Evolutionary conservation across 2,113 vertebrate genomes (phyloP), one percentile per base, ranked within the genome.

Genomic region (Labeo rohita): DNA sequence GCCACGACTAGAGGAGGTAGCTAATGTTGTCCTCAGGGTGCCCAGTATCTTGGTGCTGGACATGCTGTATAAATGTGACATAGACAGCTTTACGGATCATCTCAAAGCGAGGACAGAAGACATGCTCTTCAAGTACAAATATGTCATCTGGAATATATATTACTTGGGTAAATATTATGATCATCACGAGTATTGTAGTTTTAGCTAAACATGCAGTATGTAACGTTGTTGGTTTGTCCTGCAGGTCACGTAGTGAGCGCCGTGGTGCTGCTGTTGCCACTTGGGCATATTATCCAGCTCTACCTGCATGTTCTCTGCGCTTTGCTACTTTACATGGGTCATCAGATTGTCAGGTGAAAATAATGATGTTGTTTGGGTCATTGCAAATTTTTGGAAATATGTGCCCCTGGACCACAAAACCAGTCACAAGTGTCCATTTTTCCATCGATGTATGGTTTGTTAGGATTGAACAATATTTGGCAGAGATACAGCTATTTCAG

Each of bases 61-160:
- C 90, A 80, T 95, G 91, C 93, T 97, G 3, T 97, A 96, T 80
- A 96, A 95, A 90, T 96, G 95, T 93, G 96, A 97, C 87, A 88
- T 95, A 3, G 94, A 95, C 49, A 94, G 93, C 61, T 87, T 95
- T 8, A 95, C 92, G 0, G 95, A 96, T 66, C 92, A 95, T 76
- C 92, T 96, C 45, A 94, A 87, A 72, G 95, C 95, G 43, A 93
- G 92, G 76, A 94, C 94, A 2, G 95, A 94, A 84, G 94, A 94
- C 86, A 89, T 95, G 91, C 91, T 95, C n/a, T 94, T 96, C 82
- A 94, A 93, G 65, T 93, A 95, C 87, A 94, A 94, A 84, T 95
- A 95, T 83, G 92, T 96, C 50, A 92, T 96, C 91, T 96, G 95
- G 92, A 94, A 95, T 79, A 87, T 94, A 87, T 96, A 94, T 89